phyloP scores from a whole-genome alignment of 2,888 invertebrate species.

The Ophion obscuratus region DNA sequence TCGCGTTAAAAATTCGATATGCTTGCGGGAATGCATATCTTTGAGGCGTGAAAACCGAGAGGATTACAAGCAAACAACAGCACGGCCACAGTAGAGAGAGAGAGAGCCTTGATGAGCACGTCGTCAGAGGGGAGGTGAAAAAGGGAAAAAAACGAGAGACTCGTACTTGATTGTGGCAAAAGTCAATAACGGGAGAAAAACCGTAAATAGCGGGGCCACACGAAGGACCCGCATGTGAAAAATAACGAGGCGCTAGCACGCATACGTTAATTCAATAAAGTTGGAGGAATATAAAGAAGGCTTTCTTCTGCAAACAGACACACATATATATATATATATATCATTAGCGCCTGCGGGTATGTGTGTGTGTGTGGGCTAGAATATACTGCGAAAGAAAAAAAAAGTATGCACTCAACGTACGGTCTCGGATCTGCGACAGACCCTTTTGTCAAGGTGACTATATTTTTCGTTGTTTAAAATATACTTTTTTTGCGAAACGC shows the following conservation, averaged over 20 bases:
- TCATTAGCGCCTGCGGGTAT: too few species aligned
- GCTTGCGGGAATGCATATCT: neutral
- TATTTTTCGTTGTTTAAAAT: too few species aligned
- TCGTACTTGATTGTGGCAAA: constrained; percentile 46
- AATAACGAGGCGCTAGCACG: constrained; percentile 62
- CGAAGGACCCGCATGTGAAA: constrained; percentile 55
- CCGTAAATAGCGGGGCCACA: constrained; percentile 52
- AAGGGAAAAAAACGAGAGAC: constrained; percentile 10
- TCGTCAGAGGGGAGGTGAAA: neutral
- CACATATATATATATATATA: neutral
- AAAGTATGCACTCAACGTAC: neutral
- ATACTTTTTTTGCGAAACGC: too few species aligned
- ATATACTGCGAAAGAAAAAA: constrained; percentile 22
- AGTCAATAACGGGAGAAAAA: constrained; percentile 59
- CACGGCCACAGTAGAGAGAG: constrained; percentile 1
- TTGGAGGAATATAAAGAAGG: constrained; percentile 39
- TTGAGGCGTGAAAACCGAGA: constrained; percentile 5
- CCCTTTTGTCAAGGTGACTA: too few species aligned
- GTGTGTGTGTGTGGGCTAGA: neutral
- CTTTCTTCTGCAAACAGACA: constrained; percentile 1
- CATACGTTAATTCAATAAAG: constrained; percentile 57
- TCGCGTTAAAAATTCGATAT: neutral
- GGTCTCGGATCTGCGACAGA: too few species aligned
- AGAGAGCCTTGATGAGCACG: constrained; percentile 22
- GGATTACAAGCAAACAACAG: constrained; percentile 28